Conservation (phyloP, 1,140 invertebrate species). For the Plectrocnemia conspersa region DNA sequence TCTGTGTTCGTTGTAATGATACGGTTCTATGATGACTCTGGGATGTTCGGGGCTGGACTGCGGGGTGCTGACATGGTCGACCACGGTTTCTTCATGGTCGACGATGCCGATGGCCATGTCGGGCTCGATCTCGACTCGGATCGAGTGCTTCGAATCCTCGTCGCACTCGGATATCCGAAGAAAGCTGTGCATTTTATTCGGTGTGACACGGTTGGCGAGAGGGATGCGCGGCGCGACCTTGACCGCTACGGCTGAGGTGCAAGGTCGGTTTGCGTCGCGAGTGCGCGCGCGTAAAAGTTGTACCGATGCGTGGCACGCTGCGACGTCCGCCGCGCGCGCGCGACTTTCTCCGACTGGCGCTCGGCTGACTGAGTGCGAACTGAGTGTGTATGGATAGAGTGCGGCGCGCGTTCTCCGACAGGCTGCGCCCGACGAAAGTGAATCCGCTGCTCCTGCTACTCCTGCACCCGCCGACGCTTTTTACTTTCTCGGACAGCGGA, state of each 20-base stretch:
- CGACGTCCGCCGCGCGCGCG: constrained; percentile 39
- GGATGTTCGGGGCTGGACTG: constrained; percentile 22
- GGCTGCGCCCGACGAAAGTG: constrained; percentile 31
- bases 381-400: too few species aligned
- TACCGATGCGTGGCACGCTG: constrained; percentile 26
- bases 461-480: not conserved
- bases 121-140: constrained; percentile 2
- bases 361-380: constrained; percentile 37
- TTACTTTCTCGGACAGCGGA: constrained; percentile 8
- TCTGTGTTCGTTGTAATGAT: too few species aligned
- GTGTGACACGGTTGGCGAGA: not conserved
- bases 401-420: not conserved
- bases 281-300: not conserved
- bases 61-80: constrained; percentile 5
- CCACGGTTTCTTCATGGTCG: constrained; percentile 31
- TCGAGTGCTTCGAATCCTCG: constrained; percentile 7
- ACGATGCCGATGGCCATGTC: constrained; percentile 23
- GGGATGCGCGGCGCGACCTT: constrained; percentile 14
- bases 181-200: constrained; percentile 24
- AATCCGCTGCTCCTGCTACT: constrained; percentile 14
- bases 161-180: constrained; percentile 22
- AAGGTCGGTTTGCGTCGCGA: constrained; percentile 4
- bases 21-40: constrained; percentile 31
- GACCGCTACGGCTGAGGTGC: constrained; percentile 16
- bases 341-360: constrained; percentile 36